Base-by-base conservation (phyloP, 2,113 vertebrate genomes). In the Takifugu bimaculatus region DNA sequence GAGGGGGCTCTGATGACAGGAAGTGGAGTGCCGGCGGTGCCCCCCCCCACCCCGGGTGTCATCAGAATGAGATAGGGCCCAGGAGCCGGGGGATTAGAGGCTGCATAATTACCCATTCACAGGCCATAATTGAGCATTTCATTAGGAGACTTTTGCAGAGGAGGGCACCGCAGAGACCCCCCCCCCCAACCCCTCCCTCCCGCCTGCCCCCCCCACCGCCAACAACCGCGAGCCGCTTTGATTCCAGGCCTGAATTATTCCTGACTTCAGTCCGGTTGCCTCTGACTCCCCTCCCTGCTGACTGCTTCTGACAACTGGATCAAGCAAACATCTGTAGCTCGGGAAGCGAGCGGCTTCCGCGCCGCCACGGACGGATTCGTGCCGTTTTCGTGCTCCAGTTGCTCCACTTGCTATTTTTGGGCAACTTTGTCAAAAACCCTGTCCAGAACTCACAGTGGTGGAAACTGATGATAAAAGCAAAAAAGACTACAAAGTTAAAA, bases 101-200 rank as follows among this genome's bases (percentile, higher is more conserved):
- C 72, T 85, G 83, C 82, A 88, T 90, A 90, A 91, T 91, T 89
- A 90, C 85, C 80, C 84, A 85, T 87, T 89, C 87, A 88, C 84
- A 88, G 85, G 77, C 77, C 75, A 68, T 89, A 87, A 89, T 89
- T 88, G 87, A 87, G 85, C 84, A 86, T 89, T 88, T 88, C 86
- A 90, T 91, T 90, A 87, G 86, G 78, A 80, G 80, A 77, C 78
- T 2, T 81, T 75, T 79, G 74, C 75, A 78, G 83, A 80, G 66
- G 79, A 87, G 61, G 74, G 57, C 52, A 76, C 71, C 70, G 80
- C 61, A 20, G 65, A 74, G 56, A 65, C 32, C 26, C 68, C 52
- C 72, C 39, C 63, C 58, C 56, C 53, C 60, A 39, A 39, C 35
- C 52, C 72, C 39, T 61, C 58, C 56, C 53, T 56, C 7, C 7